Base-by-base conservation (phyloP, 1,140 invertebrate species). In the Sitobion miscanthi region DNA sequence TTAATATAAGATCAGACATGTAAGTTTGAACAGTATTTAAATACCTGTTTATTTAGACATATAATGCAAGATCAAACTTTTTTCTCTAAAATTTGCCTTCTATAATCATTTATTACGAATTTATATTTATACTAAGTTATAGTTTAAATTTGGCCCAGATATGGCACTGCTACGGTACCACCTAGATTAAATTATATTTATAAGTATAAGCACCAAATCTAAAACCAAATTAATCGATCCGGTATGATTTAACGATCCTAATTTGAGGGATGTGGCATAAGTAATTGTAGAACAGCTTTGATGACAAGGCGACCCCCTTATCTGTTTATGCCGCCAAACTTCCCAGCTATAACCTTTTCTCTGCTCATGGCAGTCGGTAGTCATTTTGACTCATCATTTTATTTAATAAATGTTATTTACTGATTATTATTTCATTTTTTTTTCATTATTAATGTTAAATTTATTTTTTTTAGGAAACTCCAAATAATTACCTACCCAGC, bases 251-350 rank as follows among this genome's bases (percentile, higher is more conserved):
- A n/a, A 14, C 4, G 3, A 4, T 4, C 11, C 11, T 69, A n/a
- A n/a, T 69, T 69, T 0, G 11, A n/a, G 62, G 62, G n/a, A 4
- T 14, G 30, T n/a, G 30, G 57, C 30, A 30, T 11, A 17, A 11
- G 14, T n/a, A 6, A 23, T 17, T n/a, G 1, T 77, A 17, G 21
- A 5, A 17, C 8, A n/a, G 14, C 1, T 17, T 17, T 35, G 4
- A n/a, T 30, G 11, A n/a, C 1, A 54, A 6, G n/a, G 4, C 0
- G 30, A 2, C 30, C 3, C 17, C 62, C 0, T 0, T n/a, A 6
- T 20, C 11, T 57, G 7, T 77, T 35, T 14, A 1, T 14, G 3
- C 25, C 23, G 7, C 23, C 11, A 4, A 11, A 69, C 30, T 3
- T 6, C 4, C 62, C 1, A 11, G n/a, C 9, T 3, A 77, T n/a